Conservation (phyloP, 2,113 vertebrate species). For the Gymnogyps californianus region DNA sequence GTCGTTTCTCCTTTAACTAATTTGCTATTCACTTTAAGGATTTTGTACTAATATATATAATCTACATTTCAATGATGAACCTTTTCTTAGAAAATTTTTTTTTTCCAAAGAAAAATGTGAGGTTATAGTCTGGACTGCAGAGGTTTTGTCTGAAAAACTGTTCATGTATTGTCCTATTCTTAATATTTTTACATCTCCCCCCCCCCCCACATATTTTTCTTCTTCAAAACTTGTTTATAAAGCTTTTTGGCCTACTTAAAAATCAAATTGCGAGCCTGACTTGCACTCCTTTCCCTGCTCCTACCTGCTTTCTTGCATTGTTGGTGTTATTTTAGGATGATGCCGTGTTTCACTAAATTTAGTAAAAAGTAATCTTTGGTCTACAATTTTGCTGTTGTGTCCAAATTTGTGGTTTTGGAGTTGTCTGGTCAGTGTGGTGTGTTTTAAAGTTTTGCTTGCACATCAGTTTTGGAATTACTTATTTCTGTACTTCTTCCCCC, state of each 20-base stretch:
- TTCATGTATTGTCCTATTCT: neutral
- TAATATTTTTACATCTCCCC: no score
- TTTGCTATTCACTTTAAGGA: neutral
- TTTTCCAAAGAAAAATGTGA: neutral
- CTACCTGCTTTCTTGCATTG: neutral
- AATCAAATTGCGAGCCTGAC: neutral
- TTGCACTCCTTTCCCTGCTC: neutral
- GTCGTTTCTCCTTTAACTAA: neutral
- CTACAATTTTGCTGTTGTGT: neutral
- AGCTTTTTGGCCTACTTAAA: neutral
- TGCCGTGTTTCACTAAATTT: neutral
- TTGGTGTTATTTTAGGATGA: neutral
- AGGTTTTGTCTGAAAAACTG: neutral
- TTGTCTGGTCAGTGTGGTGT: neutral
- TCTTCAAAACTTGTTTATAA: neutral
- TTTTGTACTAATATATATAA: neutral
- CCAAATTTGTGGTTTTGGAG: neutral
- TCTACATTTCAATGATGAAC: neutral
- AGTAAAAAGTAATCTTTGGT: neutral
- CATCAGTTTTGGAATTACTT: neutral
- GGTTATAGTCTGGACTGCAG: neutral
- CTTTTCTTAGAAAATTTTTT: neutral
- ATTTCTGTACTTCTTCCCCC: fast-evolving
- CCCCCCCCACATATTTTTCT: fast-evolving
- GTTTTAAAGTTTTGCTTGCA: neutral